These are phyloP conservation scores for Actinemys pallida DNA, from an alignment of 2,113 vertebrate species.

Conservation along the genomic window DNA sequence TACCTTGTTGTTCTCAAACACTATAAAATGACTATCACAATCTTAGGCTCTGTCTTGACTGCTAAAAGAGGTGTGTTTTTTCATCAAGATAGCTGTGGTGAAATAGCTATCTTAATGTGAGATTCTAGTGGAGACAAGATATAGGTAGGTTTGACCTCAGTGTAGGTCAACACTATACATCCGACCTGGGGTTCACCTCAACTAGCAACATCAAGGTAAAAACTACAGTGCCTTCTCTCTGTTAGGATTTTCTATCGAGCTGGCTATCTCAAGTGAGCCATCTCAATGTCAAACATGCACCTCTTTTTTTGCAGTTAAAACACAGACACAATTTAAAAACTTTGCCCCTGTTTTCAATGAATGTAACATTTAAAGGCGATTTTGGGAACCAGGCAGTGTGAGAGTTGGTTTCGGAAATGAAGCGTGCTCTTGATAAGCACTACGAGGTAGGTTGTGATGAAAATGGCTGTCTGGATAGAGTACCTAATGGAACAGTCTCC, in stretches of 20 bases:
- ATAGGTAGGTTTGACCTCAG: neutral
- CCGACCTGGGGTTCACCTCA: fast-evolving
- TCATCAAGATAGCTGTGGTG: neutral
- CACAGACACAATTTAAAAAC: neutral
- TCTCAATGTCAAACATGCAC: neutral
- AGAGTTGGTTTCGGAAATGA: neutral
- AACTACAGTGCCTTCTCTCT: neutral
- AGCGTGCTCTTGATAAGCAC: neutral
- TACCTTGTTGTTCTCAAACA: neutral
- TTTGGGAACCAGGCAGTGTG: neutral
- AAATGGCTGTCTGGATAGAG: neutral
- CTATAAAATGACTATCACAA: neutral
- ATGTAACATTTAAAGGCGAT: neutral
- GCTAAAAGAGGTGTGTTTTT: fast-evolving
- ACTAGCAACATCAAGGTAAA: neutral
- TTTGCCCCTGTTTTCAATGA: neutral
- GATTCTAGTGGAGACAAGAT: neutral
- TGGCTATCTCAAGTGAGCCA: neutral
- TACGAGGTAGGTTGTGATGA: neutral
- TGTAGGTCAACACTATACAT: neutral
- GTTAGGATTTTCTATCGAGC: neutral
- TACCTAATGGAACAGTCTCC: neutral
- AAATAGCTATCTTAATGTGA: neutral
- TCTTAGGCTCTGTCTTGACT: fast-evolving
- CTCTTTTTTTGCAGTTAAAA: neutral